Percentiles rank a stretch among this genome's conserved stretches.
Conservation (phyloP, 2,797 vertebrate species). For the Sebastes matsubarae region DNA sequence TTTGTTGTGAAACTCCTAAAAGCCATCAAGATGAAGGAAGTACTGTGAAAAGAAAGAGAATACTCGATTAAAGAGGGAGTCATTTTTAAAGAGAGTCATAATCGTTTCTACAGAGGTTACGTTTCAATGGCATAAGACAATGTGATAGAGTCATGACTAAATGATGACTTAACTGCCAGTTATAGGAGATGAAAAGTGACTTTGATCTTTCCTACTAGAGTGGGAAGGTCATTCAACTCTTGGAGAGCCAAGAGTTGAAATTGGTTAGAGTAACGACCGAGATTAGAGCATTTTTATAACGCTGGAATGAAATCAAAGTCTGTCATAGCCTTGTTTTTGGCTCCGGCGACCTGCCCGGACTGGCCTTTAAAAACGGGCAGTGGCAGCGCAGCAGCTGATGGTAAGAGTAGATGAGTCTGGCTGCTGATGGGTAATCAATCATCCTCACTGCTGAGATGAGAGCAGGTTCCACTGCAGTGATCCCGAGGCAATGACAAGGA, state of each 20-base stretch:
- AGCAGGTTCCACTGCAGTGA: conserved; percentile 64
- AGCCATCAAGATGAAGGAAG: neutral
- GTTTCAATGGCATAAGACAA: neutral
- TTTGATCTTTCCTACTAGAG: neutral
- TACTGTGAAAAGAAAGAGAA: neutral
- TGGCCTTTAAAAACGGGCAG: conserved; percentile 15
- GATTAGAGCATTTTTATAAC: conserved; percentile 26
- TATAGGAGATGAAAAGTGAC: conserved; percentile 9
- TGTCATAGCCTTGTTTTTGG: conserved; percentile 19
- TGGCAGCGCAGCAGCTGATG: neutral
- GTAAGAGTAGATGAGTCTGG: conserved; percentile 33
- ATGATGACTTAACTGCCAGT: conserved; percentile 3
- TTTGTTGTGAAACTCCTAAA: neutral
- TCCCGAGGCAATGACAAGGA: conserved; percentile 23
- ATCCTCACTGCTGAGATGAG: conserved; percentile 47
- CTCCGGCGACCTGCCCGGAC: neutral
- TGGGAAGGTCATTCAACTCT: conserved; percentile 23
- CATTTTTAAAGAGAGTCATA: neutral
- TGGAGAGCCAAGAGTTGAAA: conserved; percentile 1
- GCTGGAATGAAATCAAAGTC: conserved; percentile 13
- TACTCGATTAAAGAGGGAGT: neutral
- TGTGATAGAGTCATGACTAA: conserved; percentile 6
- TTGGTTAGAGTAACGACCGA: neutral
- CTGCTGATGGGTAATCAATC: conserved; percentile 68
- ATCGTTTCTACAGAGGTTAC: neutral